A percentile compares a stretch with the other conserved stretches of the same genome.
These are phyloP conservation scores for Thaumatotibia leucotreta DNA, from an alignment of 1,140 invertebrate genomes.

Conservation along the genomic window DNA sequence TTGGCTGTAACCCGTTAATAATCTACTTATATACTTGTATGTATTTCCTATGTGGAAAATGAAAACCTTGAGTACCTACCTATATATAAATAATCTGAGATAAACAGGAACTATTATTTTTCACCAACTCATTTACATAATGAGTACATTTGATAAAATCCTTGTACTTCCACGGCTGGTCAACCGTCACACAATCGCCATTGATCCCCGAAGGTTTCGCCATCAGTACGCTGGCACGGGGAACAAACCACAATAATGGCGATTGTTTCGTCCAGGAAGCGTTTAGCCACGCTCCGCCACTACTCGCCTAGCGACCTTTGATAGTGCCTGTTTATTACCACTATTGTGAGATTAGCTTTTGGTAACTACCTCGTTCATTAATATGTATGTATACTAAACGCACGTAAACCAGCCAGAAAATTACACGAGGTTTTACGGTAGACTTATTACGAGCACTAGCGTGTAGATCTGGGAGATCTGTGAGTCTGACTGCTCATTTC, in stretches of 20 bases:
- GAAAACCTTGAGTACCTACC: too few species aligned
- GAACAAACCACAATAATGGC: slow-evolving; percentile 43
- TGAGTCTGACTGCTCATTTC: too few species aligned
- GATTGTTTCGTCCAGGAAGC: slow-evolving; percentile 68
- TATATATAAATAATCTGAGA: not conserved
- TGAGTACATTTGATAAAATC: slow-evolving; percentile 11
- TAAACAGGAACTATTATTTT: not conserved
- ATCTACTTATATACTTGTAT: too few species aligned
- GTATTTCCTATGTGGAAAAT: too few species aligned
- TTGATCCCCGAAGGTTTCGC: slow-evolving; percentile 69
- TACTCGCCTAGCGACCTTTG: slow-evolving; percentile 31
- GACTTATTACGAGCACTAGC: not conserved
- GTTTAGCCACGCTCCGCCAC: slow-evolving; percentile 56
- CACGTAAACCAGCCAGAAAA: slow-evolving; percentile 3
- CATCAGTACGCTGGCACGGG: slow-evolving; percentile 37
- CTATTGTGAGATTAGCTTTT: slow-evolving; percentile 16
- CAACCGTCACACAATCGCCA: slow-evolving; percentile 58
- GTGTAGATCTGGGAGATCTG: too few species aligned
- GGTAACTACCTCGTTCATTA: slow-evolving; percentile 12
- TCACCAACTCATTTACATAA: not conserved
- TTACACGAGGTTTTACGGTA: not conserved
- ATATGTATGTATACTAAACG: not conserved
- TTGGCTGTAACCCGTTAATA: too few species aligned
- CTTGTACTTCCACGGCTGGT: slow-evolving; percentile 17
- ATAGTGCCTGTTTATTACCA: slow-evolving; percentile 23